Base-by-base conservation (phyloP, 1,140 invertebrate genomes). In the Belonocnema kinseyi region DNA sequence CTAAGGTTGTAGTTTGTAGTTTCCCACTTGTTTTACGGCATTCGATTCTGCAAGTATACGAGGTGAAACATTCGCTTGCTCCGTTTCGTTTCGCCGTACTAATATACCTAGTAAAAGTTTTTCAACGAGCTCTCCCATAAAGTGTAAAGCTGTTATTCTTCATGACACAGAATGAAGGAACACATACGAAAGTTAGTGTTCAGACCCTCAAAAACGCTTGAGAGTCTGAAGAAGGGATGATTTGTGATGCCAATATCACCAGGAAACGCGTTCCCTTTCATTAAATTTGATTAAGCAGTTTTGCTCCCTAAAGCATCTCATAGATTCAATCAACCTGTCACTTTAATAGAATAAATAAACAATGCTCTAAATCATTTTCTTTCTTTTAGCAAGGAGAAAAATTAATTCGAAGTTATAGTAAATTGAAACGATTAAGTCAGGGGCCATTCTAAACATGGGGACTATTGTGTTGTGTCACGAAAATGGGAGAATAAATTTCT, bases 81-180 rank as follows among this genome's bases (percentile, higher is more conserved):
- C 40, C 61, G 61, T 66, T 66, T 66, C 26, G 61, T 66, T 66
- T 66, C 61, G 26, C 61, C 26, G 26, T 66, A 66, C 61, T 66
- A 66, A 66, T 66, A 66, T 66, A 66, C 61, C 61, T 40, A 66
- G 61, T 66, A 66, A 66, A 46, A 66, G 61, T 66, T 66, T 66
- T 66, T 66, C 26, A 66, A 40, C 61, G 26, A 66, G 26, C 40
- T 66, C n/a, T 21, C 26, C 46, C 61, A 33, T 66, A 66, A 66
- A 66, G 61, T 66, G 10, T 66, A 66, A 66, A 66, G 40, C 61
- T 33, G 61, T 46, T 66, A 66, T 66, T 66, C 61, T 66, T 66
- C 33, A 33, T 66, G 33, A 7, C 61, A 66, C 16, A 66, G 26
- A 66, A 66, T 66, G 33, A 66, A 66, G 26, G 33, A 66, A 66